Conservation (phyloP, 2,888 invertebrate genomes). For the Diarsia rubi region DNA sequence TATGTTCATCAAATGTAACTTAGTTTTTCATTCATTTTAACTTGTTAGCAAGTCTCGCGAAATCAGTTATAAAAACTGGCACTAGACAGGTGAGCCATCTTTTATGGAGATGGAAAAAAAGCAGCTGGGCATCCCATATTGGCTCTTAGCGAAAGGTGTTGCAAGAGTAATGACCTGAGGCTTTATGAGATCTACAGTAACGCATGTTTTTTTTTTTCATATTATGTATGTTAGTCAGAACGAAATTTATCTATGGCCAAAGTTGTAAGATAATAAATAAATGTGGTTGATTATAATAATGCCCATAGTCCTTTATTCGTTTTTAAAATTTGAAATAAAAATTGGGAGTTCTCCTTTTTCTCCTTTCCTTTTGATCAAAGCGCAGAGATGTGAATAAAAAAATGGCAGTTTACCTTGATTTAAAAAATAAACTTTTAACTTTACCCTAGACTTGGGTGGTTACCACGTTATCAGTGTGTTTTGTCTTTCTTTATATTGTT, state of each 20-base stretch:
- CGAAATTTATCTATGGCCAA: no score
- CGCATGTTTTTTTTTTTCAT: conserved; percentile 5
- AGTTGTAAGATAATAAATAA: no score
- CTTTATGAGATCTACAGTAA: conserved; percentile 25
- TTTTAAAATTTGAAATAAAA: neutral
- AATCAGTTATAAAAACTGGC: conserved; percentile 71
- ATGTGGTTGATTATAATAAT: neutral
- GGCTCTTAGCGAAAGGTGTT: conserved; percentile 78
- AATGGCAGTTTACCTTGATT: neutral
- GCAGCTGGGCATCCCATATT: conserved; percentile 76
- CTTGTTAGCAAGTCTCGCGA: conserved; percentile 67
- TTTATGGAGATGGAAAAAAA: conserved; percentile 72
- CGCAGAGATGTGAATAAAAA: neutral
- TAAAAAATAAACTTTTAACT: rapidly evolving
- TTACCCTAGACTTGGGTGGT: neutral
- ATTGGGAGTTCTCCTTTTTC: neutral
- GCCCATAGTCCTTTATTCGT: neutral
- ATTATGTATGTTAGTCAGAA: no score
- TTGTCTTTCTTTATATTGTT: conserved; percentile 24
- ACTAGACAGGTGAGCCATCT: conserved; percentile 65
- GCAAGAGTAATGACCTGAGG: conserved; percentile 44
- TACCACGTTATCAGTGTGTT: neutral
- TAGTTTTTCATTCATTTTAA: conserved; percentile 70
- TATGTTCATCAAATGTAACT: conserved; percentile 64
- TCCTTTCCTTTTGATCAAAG: no score